A percentile compares a stretch with the other conserved stretches of the same genome.
Conservation (phyloP, 2,888 invertebrate species). For the Dorcus parallelipipedus region DNA sequence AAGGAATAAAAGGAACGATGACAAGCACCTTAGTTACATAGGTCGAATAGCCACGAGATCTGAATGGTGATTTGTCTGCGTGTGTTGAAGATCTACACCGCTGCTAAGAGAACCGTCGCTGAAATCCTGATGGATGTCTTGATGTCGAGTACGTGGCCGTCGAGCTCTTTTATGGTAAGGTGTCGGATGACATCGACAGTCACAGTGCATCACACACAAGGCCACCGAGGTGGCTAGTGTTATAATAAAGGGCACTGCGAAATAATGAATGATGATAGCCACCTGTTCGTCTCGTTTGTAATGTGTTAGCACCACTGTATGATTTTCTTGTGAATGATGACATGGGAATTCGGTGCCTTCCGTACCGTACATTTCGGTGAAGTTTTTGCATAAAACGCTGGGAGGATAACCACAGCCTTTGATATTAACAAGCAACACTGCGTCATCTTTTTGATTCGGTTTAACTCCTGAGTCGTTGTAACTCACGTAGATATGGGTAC, state of each 20-base stretch:
- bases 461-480: slow-evolving; percentile 43
- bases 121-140: slow-evolving; percentile 59
- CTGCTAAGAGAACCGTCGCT: slow-evolving; percentile 72
- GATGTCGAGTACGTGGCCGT: slow-evolving; percentile 62
- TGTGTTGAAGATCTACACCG: slow-evolving; percentile 62
- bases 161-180: slow-evolving; percentile 62
- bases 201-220: slow-evolving; percentile 83
- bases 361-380: slow-evolving; percentile 66
- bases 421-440: slow-evolving; percentile 70
- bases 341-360: slow-evolving; percentile 66
- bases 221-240: slow-evolving; percentile 82
- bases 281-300: slow-evolving; percentile 82
- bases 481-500: slow-evolving; percentile 64
- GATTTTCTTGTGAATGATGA: slow-evolving; percentile 74
- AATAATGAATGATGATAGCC: slow-evolving; percentile 76
- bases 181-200: slow-evolving; percentile 71
- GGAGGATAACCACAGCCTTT: slow-evolving; percentile 84
- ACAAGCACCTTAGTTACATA: slow-evolving; percentile 29
- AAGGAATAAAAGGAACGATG: no score
- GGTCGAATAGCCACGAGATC: slow-evolving; percentile 45
- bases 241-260: slow-evolving; percentile 79
- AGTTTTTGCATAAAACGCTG: slow-evolving; percentile 70
- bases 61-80: slow-evolving; percentile 44
- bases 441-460: slow-evolving; percentile 50
- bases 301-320: slow-evolving; percentile 76